A percentile compares a stretch with the other conserved stretches of the same genome.
These are phyloP conservation scores for Calidris pugnax DNA, from an alignment of 2,113 vertebrate species.

Conservation along the genomic window DNA sequence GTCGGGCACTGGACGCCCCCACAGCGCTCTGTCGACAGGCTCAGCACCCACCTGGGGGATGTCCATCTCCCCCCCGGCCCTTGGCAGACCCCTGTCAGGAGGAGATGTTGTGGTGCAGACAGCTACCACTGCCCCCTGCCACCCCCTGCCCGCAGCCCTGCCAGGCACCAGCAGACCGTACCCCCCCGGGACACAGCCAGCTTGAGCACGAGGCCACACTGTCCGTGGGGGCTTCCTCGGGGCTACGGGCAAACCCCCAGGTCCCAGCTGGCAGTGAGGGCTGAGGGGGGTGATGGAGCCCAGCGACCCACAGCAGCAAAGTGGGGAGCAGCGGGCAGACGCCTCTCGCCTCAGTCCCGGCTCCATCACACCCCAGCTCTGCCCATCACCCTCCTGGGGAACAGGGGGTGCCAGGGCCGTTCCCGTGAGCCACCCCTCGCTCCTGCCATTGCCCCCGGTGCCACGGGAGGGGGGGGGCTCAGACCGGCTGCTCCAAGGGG, in stretches of 20 bases:
- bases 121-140: background rate
- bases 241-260: no score
- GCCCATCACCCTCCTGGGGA: no score
- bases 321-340: accelerated
- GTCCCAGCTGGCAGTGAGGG: background rate
- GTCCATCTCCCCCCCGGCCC: background rate
- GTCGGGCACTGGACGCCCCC: accelerated
- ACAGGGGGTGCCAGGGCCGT: accelerated
- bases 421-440: background rate
- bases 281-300: background rate
- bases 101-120: background rate
- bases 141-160: background rate
- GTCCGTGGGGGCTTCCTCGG: accelerated
- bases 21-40: accelerated
- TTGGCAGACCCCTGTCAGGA: background rate
- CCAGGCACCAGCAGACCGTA: background rate
- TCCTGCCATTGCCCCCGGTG: background rate
- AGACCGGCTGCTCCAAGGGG: accelerated
- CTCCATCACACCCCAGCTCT: background rate
- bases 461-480: background rate
- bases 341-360: background rate
- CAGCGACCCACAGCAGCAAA: accelerated
- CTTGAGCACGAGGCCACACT: accelerated
- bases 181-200: accelerated
- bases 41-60: accelerated